Conservation (phyloP, 2,888 invertebrate species). For the Xestia ashworthii region DNA sequence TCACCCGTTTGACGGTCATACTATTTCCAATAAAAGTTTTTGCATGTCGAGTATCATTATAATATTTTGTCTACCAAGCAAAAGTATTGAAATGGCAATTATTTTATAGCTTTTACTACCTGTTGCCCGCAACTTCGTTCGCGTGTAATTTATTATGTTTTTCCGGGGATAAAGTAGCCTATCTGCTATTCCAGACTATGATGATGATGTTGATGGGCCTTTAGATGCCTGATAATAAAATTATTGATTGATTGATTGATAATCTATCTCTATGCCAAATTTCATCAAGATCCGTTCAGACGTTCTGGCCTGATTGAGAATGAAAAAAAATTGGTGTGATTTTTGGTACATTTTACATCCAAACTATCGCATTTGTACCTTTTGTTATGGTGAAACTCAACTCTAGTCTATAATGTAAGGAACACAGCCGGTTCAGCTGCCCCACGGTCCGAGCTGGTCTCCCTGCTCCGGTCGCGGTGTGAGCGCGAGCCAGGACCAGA, state of each 20-base stretch:
- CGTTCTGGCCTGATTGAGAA: background rate
- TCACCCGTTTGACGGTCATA: too few relatives aligned
- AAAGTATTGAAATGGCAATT: too few relatives aligned
- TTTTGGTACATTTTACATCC: too few relatives aligned
- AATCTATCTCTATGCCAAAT: background rate
- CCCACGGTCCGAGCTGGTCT: conserved; percentile 54
- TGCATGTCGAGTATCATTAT: background rate
- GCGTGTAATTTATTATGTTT: too few relatives aligned
- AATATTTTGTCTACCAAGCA: background rate
- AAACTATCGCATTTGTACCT: background rate
- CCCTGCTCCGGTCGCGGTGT: conserved; percentile 33
- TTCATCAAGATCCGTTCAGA: background rate
- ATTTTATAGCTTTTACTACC: too few relatives aligned
- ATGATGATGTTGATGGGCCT: too few relatives aligned
- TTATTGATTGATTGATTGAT: too few relatives aligned
- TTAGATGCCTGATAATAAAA: too few relatives aligned
- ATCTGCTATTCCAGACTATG: too few relatives aligned
- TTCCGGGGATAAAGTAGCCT: too few relatives aligned
- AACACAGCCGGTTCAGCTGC: background rate
- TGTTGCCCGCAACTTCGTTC: too few relatives aligned
- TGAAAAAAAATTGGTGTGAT: too few relatives aligned
- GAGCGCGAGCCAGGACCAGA: conserved; percentile 44
- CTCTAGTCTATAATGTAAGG: background rate
- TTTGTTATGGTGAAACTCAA: background rate
- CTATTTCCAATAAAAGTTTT: background rate